These are phyloP conservation scores for Pocillopora grandis DNA, from an alignment of 92 coral and sea anemone species.

Conservation along the genomic window DNA sequence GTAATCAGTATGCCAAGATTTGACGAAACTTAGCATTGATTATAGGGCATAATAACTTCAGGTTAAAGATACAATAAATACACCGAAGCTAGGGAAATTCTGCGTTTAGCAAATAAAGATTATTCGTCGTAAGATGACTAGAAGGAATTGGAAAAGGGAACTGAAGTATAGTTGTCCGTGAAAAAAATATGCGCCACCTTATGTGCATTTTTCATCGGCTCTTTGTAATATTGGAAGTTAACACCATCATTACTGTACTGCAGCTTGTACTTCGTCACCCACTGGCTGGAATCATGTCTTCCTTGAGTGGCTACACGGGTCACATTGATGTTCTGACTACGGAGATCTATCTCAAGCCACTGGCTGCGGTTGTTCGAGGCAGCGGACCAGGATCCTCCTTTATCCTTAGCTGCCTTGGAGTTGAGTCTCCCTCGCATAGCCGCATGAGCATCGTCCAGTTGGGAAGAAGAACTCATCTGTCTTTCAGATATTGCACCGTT, in stretches of 20 bases:
- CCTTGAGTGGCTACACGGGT: slow-evolving; percentile 9
- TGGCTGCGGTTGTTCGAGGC: neutral
- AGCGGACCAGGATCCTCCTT: neutral
- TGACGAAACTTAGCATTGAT: too few species aligned
- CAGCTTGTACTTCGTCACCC: slow-evolving; percentile 7
- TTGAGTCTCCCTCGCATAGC: neutral
- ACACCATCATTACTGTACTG: neutral
- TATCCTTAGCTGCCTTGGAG: neutral
- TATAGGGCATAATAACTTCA: too few species aligned
- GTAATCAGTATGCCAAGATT: too few species aligned
- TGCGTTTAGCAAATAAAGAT: too few species aligned
- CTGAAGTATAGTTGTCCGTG: neutral
- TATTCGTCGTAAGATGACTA: neutral
- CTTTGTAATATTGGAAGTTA: neutral
- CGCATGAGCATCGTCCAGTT: neutral
- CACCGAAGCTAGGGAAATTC: too few species aligned
- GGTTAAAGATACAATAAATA: too few species aligned
- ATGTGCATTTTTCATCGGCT: neutral
- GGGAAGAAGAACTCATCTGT: neutral
- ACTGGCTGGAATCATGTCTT: neutral
- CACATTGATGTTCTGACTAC: neutral
- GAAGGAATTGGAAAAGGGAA: neutral
- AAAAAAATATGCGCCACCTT: neutral
- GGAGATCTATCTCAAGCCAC: neutral
- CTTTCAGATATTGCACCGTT: neutral